Conservation (phyloP, 2,113 vertebrate genomes). For the Calidris pygmaea region DNA sequence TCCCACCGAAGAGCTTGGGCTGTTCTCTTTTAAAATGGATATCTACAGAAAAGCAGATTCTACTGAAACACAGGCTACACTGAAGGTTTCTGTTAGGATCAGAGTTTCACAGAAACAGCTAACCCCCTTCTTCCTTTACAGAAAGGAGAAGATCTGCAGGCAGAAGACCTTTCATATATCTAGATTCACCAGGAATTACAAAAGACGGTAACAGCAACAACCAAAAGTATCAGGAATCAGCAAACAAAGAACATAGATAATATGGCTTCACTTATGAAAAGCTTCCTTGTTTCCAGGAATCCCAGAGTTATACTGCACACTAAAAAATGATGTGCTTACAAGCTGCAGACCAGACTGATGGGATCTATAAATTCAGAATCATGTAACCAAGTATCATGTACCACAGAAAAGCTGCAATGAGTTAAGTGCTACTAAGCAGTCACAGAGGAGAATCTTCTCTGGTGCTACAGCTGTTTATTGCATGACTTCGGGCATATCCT, state of each 20-base stretch:
- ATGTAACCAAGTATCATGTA: fast-evolving
- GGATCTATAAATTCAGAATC: background rate
- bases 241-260: background rate
- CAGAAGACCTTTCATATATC: background rate
- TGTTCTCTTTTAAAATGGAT: background rate
- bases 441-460: background rate
- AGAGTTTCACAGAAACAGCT: background rate
- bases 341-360: background rate
- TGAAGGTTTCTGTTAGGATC: background rate
- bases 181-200: background rate
- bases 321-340: background rate
- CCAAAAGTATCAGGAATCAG: background rate
- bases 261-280: background rate
- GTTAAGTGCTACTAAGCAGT: background rate
- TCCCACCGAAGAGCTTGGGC: fast-evolving
- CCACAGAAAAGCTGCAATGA: background rate
- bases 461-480: background rate
- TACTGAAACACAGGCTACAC: background rate
- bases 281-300: background rate
- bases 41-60: background rate
- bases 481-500: background rate
- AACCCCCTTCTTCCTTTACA: background rate
- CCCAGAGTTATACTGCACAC: background rate
- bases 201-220: background rate
- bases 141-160: background rate